Evolutionary conservation across 2,797 vertebrate genomes (phyloP).

Genomic region (Leptodactylus fallax): DNA sequence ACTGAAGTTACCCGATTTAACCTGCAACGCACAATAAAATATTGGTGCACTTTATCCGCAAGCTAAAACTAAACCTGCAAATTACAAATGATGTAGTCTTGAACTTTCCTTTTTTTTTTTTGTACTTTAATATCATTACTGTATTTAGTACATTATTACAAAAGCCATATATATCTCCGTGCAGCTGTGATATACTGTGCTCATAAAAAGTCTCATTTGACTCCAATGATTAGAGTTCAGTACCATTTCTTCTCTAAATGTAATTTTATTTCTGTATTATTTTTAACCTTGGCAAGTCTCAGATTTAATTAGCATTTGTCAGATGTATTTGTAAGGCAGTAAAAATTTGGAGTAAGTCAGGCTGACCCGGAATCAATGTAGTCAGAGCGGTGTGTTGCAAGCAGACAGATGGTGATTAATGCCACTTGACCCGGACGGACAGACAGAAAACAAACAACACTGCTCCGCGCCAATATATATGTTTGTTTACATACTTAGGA

Average conservation of each 20-base stretch:
- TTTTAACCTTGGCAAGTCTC: constrained; percentile 61
- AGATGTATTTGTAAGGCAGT: constrained; percentile 50
- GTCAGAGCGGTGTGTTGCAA: not conserved
- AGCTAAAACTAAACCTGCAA: not conserved
- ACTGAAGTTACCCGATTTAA: not conserved
- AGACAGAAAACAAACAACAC: constrained; percentile 24
- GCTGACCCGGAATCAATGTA: constrained; percentile 32
- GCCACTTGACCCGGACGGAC: not conserved
- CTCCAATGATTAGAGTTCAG: constrained; percentile 54
- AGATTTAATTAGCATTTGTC: constrained; percentile 58
- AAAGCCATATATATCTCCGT: constrained; percentile 26
- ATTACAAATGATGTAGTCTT: not conserved
- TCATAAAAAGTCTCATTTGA: constrained; percentile 59
- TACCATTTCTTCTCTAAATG: constrained; percentile 55
- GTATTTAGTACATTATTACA: constrained; percentile 30
- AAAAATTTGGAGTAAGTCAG: constrained; percentile 32
- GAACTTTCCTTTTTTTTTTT: not conserved
- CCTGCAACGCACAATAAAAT: not conserved
- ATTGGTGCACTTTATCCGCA: not conserved
- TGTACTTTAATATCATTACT: constrained; percentile 2
- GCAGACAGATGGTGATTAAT: constrained; percentile 36
- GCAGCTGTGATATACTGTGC: constrained; percentile 34
- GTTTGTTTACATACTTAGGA: constrained; percentile 9
- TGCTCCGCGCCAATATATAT: not conserved
- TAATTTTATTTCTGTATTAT: constrained; percentile 61